Evolutionary conservation across 2,888 invertebrate species (phyloP), one percentile per base, ranked within the genome.

Genomic region (Liodrosophila aerea): DNA sequence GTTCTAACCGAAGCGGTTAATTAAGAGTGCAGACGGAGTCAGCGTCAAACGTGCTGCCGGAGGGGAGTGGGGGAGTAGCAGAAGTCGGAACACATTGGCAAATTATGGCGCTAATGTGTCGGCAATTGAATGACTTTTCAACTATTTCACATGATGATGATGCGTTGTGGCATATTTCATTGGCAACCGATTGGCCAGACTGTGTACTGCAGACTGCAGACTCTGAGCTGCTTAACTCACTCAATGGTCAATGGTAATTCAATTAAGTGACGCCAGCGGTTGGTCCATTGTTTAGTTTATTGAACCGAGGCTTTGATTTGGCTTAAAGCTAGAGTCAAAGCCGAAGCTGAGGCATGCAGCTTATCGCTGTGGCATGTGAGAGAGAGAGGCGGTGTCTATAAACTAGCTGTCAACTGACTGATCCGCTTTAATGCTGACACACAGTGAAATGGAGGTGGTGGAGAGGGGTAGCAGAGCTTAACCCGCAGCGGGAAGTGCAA

Each of bases 31-130:
- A 81, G 83, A 78, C 80, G 49, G 62, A 52, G 65, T 53, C 47
- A 27, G 58, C 36, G 50, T 40, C 11, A 13, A 47, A n/a, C n/a
- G n/a, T n/a, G n/a, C n/a, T n/a, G n/a, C n/a, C n/a, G n/a, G n/a
- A n/a, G n/a, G n/a, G n/a, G n/a, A n/a, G n/a, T n/a, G 41, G 50
- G 33, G 59, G 27, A 44, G 37, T 16, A 30, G 12, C 37, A 27
- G 33, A 34, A 30, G 40, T 13, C 7, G 7, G 29, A 16, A 30
- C 11, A 49, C 37, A 13, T 49, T 45, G 45, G 58, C 70, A 77
- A 85, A 78, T 85, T 66, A 78, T 85, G 83, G 22, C 71, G 71
- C 64, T 83, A 83, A 82, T 78, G 73, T 78, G 82, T 63, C 70
- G 62, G 64, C 71, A 58, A 64, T 73, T 70, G 58, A 39, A 63